A percentile compares a stretch with the other conserved stretches of the same genome.
Conservation (phyloP, 2,113 vertebrate species). For the Dasyurus viverrinus region DNA sequence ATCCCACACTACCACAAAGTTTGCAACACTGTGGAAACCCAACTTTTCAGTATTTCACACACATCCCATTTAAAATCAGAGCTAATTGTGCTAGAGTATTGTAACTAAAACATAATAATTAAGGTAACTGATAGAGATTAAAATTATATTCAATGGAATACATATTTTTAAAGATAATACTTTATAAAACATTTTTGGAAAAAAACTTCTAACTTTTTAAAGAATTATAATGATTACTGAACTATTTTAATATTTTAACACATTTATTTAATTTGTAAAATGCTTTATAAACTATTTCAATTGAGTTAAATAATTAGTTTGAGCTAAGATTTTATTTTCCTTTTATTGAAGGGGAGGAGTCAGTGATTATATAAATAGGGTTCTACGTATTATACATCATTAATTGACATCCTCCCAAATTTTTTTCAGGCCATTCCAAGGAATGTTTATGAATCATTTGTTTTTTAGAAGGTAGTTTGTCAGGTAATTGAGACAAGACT, state of each 20-base stretch:
- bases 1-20: too few relatives aligned
- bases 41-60: too few relatives aligned
- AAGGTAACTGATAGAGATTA: neutral
- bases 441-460: neutral
- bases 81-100: neutral
- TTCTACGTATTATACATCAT: neutral
- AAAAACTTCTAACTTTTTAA: conserved; percentile 43
- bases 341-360: neutral
- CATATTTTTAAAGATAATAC: conserved; percentile 5
- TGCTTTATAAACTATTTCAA: conserved; percentile 18
- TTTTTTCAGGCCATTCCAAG: neutral
- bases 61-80: neutral
- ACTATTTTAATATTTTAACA: neutral
- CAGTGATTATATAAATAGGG: neutral
- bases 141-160: neutral
- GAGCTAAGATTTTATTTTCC: neutral
- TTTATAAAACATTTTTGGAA: conserved; percentile 21
- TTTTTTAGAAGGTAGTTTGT: neutral
- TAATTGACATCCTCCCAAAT: neutral
- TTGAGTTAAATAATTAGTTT: neutral
- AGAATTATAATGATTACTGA: conserved; percentile 15
- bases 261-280: conserved; percentile 1
- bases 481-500: neutral
- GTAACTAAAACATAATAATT: neutral
- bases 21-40: too few relatives aligned